Base-by-base conservation (phyloP, 2,888 invertebrate genomes). In the Byasa hedistus region DNA sequence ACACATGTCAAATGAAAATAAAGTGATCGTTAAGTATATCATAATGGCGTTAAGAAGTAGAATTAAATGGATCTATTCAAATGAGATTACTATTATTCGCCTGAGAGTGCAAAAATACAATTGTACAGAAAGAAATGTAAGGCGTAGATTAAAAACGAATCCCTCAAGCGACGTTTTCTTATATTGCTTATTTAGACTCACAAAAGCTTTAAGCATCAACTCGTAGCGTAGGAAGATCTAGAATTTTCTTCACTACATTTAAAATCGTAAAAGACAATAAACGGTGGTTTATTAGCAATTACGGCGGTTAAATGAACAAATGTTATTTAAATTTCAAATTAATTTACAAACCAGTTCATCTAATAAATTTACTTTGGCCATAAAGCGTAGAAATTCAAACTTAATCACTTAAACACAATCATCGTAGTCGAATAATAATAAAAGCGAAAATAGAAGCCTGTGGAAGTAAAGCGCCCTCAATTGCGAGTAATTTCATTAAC, bases 401-500 rank as follows among this genome's bases (percentile, higher is more conserved):
- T n/a, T 60, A 52, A 61, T 32, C 52, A 32, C 21, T 61, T 22
- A 36, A 54, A 54, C 21, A 54, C 22, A 21, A 54, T 54, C 23
- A 54, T 22, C 22, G 22, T 54, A 54, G 22, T 54, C 15, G 12
- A 54, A 54, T 54, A 54, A 22, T 54, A n/a, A n/a, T n/a, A n/a
- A 22, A 22, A 54, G 52, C 52, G 22, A 54, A 54, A 54, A 54
- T 54, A 56, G 24, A 44, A 39, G 44, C 17, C 27, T 56, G 39
- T 44, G 55, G 44, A 23, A 4, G 44, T 24, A 24, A 56, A 55
- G 44, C 21, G 56, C 56, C 56, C 39, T 44, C 24, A 56, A 62
- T 62, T 44, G 55, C 21, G 44, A 44, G 56, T 62, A 62, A 62
- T 56, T 56, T 56, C 62, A 62, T 62, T 62, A 62, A 62, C 56